These are phyloP conservation scores for Antitype chi DNA, from an alignment of 2,888 invertebrate genomes.

Conservation along the genomic window DNA sequence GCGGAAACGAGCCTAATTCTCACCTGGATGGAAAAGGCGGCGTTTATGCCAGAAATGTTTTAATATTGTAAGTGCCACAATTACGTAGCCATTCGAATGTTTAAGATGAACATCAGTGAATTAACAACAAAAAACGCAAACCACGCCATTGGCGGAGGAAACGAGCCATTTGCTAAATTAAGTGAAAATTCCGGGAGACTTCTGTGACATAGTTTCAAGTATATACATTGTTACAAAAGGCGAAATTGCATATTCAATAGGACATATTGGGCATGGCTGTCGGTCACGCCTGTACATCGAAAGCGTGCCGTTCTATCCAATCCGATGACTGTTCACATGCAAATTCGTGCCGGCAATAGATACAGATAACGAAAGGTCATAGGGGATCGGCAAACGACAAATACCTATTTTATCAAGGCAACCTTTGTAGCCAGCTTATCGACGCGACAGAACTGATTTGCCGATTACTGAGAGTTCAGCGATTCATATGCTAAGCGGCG, in stretches of 20 bases:
- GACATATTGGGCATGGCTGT: constrained; percentile 66
- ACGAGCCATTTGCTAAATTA: constrained; percentile 44
- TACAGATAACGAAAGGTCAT: constrained; percentile 69
- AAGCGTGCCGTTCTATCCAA: constrained; percentile 67
- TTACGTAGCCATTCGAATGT: constrained; percentile 53
- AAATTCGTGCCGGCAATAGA: constrained; percentile 68
- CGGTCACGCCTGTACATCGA: constrained; percentile 64
- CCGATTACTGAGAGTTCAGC: constrained; percentile 50
- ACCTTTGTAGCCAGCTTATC: constrained; percentile 57
- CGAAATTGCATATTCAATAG: constrained; percentile 61
- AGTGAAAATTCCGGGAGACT: constrained; percentile 35
- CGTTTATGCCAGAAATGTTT: constrained; percentile 55
- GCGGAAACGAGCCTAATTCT: constrained; percentile 69
- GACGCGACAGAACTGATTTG: constrained; percentile 53
- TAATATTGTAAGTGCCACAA: constrained; percentile 56
- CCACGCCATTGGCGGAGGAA: constrained; percentile 31
- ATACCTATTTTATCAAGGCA: constrained; percentile 59
- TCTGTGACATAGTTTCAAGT: constrained; percentile 39
- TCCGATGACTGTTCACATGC: constrained; percentile 68
- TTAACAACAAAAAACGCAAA: constrained; percentile 36
- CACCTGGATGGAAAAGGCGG: constrained; percentile 64
- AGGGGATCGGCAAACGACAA: constrained; percentile 63
- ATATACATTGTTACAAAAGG: constrained; percentile 48
- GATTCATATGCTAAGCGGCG: constrained; percentile 34
- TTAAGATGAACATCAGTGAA: constrained; percentile 41